Base-by-base conservation (phyloP, 2,113 vertebrate species). In the Epinephelus cyanopodus region DNA sequence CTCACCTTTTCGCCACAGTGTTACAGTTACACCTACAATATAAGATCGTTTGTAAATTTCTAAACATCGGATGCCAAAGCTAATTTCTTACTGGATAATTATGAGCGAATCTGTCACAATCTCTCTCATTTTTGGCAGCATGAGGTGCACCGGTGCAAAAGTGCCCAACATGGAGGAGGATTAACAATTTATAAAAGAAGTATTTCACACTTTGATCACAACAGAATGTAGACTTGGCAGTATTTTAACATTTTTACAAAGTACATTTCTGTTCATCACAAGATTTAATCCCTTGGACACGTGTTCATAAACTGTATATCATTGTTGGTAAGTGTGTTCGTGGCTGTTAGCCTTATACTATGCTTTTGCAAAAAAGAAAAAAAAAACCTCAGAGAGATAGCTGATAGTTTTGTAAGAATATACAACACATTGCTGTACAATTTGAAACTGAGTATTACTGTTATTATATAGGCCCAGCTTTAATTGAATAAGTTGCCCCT, bases 341-440 rank as follows among this genome's bases (percentile, higher is more conserved):
- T 90, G 90, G 87, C 90, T 83, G 56, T 84, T 79, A 84, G 90
- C 92, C 82, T 77, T 63, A 76, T 87, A 80, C 78, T 78, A 85
- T 87, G 89, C 80, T 92, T 93, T 92, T 91, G 66, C 79, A 89
- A 79, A 89, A 89, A 84, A 88, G 8, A 62, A 25, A 60, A 73
- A 71, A 77, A 27, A 66, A 75, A 84, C 64, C 70, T 92, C 86
- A 89, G 76, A 92, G 71, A 89, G 60, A 89, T 85, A 88, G 88
- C 74, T 77, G 87, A 87, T 92, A 85, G 79, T 91, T 94, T 94
- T 95, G 78, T 91, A 93, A 91, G 79, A 84, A 78, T 73, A 89
- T 83, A 90, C 86, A 90, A 89, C 77, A 90, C 81, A 89, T 88
- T 88, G 87, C 80, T 90, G 87, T 92, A 87, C 72, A 89, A 89